Base-by-base conservation (phyloP, 1,140 invertebrate species). In the Drosophila prosaltans region DNA sequence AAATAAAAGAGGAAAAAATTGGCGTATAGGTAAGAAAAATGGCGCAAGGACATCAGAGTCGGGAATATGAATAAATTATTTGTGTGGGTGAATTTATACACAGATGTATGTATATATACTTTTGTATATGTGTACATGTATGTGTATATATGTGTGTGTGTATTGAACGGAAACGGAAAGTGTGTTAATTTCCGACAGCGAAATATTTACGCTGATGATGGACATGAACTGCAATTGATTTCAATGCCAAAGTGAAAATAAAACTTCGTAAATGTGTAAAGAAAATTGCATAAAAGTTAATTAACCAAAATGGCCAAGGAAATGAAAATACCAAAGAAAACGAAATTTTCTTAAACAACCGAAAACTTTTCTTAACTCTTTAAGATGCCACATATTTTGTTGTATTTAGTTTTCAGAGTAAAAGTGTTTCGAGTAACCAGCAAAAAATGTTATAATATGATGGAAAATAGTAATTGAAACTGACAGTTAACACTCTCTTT, bases 131-230 rank as follows among this genome's bases (percentile, higher is more conserved):
- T 24, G 28, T 69, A 16, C 16, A 11, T 58, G 21, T 55, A 30
- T 54, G 59, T 65, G 28, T 43, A 55, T 58, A 65, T 60, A 40
- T 43, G 32, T 67, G 40, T 43, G 59, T 51, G 55, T 65, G 48
- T 54, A 43, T 40, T 16, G n/a, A 48, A 67, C 82, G 82, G 82
- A 86, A 86, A 82, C 82, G 82, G 82, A 86, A 86, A 86, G 82
- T 86, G 82, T 86, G 82, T 86, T 86, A 86, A 86, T 86, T 86
- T 86, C 82, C 82, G 82, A 86, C 79, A 82, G 72, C 79, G 76
- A 86, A 86, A 86, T 86, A 70, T 84, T 84, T 80, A 73, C 74
- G 77, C 73, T 60, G 66, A 67, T 85, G 81, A 85, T 75, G 81
- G 68, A 81, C 81, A 68, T 75, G 81, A 77, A 74, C 81, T 85